A percentile compares a stretch with the other conserved stretches of the same genome.
Conservation (phyloP, 2,113 vertebrate genomes). For the Paracanthobrama guichenoti region DNA sequence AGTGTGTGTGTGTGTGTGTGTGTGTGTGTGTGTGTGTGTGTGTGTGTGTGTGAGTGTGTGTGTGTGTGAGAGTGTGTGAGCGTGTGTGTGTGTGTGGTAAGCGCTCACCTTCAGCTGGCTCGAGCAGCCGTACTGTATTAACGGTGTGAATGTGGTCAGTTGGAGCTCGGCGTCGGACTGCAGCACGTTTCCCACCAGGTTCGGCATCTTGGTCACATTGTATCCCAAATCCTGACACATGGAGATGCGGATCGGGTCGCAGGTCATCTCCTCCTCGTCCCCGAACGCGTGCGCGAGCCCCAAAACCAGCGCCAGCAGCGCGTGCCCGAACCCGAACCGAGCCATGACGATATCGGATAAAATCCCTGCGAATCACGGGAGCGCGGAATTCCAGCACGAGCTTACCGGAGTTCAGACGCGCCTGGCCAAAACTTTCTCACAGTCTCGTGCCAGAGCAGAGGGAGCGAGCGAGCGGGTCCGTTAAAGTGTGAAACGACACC, state of each 20-base stretch:
- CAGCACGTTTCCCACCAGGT: slow-evolving; percentile 93
- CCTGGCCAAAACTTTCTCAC: slow-evolving; percentile 10
- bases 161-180: slow-evolving; percentile 97
- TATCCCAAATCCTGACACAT: slow-evolving; percentile 98
- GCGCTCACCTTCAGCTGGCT: slow-evolving; percentile 91
- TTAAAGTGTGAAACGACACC: not conserved
- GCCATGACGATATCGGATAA: slow-evolving; percentile 42
- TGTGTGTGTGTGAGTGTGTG: not conserved
- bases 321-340: slow-evolving; percentile 57
- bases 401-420: not conserved
- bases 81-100: not conserved
- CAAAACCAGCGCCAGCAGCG: slow-evolving; percentile 55
- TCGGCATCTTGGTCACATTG: slow-evolving; percentile 99
- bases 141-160: slow-evolving; percentile 94
- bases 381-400: slow-evolving; percentile 12
- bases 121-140: slow-evolving; percentile 98
- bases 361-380: slow-evolving; percentile 6
- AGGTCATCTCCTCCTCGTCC: slow-evolving; percentile 92
- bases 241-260: slow-evolving; percentile 94
- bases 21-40: not conserved
- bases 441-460: not conserved
- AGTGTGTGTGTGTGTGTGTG: not conserved
- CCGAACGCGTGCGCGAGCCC: slow-evolving; percentile 76
- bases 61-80: not conserved
- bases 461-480: not conserved